Percentiles rank a stretch among this genome's conserved stretches.
phyloP scores from a whole-genome alignment of 2,888 invertebrate species.

The Spialia ferax region DNA sequence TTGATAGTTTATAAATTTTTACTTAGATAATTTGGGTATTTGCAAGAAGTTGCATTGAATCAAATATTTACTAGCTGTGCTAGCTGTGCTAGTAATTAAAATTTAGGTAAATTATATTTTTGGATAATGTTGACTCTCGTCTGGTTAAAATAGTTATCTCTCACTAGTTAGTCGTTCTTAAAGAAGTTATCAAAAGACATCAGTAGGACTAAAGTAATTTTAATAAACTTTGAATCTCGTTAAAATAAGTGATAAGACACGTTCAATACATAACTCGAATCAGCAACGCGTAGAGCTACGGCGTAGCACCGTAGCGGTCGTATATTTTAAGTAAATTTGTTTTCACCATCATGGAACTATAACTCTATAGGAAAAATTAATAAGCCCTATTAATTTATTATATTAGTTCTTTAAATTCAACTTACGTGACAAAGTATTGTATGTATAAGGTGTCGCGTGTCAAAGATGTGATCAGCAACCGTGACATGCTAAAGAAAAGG shows the following conservation, averaged over 20 bases:
- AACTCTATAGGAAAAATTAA: background rate
- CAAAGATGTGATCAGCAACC: constrained; percentile 53
- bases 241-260: no score
- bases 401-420: background rate
- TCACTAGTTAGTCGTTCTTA: background rate
- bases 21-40: background rate
- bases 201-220: background rate
- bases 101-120: no score
- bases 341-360: background rate
- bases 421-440: constrained; percentile 53
- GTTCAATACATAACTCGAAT: background rate
- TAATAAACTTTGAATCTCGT: background rate
- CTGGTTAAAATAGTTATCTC: background rate
- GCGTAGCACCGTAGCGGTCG: constrained; percentile 12
- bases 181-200: background rate
- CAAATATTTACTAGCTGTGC: no score
- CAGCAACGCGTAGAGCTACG: constrained; percentile 1
- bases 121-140: background rate
- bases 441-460: constrained; percentile 57
- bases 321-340: no score
- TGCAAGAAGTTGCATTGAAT: background rate
- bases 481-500: constrained; percentile 46
- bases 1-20: constrained; percentile 20
- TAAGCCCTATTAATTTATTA: background rate
- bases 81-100: no score